Conservation (phyloP, 2,113 vertebrate species). For the Alethe diademata region DNA sequence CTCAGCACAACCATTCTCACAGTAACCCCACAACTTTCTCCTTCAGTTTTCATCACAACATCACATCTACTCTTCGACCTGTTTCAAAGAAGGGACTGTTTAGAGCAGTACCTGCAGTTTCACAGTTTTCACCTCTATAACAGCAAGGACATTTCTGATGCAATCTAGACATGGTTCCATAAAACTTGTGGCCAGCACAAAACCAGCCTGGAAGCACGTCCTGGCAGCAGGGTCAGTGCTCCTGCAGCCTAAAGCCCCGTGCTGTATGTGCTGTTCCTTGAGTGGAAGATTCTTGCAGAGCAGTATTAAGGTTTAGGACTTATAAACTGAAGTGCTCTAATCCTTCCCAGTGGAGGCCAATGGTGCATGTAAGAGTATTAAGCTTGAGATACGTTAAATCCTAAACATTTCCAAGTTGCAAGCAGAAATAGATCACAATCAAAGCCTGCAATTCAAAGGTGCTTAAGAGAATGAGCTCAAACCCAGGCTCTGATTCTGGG, state of each 20-base stretch:
- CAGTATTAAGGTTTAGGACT: constrained; percentile 3
- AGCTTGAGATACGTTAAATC: constrained; percentile 9
- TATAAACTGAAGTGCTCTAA: constrained; percentile 9
- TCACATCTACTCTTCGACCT: not conserved
- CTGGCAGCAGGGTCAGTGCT: not conserved
- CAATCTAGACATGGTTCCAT: not conserved
- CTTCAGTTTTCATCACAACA: not conserved
- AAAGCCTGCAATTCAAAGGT: not conserved
- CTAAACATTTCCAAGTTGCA: constrained; percentile 34
- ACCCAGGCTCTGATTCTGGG: not conserved
- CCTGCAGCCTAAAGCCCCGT: not conserved
- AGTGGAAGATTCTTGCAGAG: constrained; percentile 3
- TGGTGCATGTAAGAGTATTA: constrained; percentile 39
- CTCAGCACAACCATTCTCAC: not conserved
- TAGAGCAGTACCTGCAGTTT: not conserved
- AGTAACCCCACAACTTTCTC: not conserved
- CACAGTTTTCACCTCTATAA: not conserved
- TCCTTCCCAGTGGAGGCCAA: constrained; percentile 21
- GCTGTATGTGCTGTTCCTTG: not conserved
- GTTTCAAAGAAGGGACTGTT: not conserved
- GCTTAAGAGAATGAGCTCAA: not conserved
- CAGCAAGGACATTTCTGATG: not conserved
- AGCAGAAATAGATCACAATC: constrained; percentile 34
- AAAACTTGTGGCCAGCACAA: not conserved
- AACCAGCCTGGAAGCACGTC: not conserved